Evolutionary conservation across 2,113 vertebrate species (phyloP).

Genomic region (Recurvirostra avosetta): DNA sequence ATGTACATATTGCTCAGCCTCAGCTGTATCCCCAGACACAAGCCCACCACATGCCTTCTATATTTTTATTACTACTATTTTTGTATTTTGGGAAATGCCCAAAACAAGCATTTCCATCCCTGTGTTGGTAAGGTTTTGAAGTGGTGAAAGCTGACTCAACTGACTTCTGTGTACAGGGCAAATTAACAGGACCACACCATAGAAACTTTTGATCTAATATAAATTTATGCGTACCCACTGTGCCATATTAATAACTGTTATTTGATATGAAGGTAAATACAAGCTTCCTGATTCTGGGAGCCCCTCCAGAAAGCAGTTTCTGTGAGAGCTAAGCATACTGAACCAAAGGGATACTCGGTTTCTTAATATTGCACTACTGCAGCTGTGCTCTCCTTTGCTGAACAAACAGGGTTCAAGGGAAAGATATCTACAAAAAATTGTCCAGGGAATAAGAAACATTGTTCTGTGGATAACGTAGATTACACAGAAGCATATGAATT

Average conservation of each 20-base stretch:
- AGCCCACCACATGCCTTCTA: neutral
- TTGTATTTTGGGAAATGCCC: neutral
- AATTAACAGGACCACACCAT: neutral
- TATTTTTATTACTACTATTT: slow-evolving; percentile 13
- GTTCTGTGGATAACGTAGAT: neutral
- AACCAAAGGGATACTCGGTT: neutral
- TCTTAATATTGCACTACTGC: neutral
- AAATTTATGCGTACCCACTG: neutral
- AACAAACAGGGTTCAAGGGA: neutral
- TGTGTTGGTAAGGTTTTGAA: neutral
- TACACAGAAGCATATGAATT: neutral
- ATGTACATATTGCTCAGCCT: neutral
- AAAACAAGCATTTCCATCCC: neutral
- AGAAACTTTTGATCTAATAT: neutral
- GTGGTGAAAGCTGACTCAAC: neutral
- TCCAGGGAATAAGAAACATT: neutral
- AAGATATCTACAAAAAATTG: neutral
- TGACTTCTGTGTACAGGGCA: neutral
- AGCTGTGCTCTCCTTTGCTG: neutral
- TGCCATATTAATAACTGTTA: neutral
- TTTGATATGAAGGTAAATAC: neutral
- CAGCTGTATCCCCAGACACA: neutral
- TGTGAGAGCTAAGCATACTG: neutral
- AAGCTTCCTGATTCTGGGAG: neutral
- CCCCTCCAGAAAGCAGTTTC: neutral